Evolutionary conservation across 1,140 invertebrate genomes (phyloP), one percentile per base, ranked within the genome.

Genomic region (Drosophila sulfurigaster): DNA sequence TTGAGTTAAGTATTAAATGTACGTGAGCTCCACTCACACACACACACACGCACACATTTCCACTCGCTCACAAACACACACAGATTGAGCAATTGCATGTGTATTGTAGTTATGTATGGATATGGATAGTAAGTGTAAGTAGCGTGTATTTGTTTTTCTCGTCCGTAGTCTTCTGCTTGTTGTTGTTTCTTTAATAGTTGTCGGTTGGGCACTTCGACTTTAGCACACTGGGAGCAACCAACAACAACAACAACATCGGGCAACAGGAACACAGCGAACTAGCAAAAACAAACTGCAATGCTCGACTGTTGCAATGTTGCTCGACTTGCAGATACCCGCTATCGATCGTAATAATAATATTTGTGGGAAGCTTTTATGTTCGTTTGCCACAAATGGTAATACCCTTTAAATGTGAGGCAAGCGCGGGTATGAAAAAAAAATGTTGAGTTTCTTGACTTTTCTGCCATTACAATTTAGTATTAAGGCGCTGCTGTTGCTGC

Each of bases 381-480:
- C 35, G 35, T 8, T 10, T 38, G 35, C 35, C 35, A 38, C 2
- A 3, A 7, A 8, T 38, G 7, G 35, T 10, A 38, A 38, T 38
- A 38, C 35, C 35, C 35, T 7, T 10, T 38, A 2, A 38, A 8
- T 10, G 35, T 8, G 10, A 10, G 7, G 35, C 35, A 8, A 3
- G 6, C 8, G 35, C 35, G 35, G 35, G 35, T 38, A 38, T 38
- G 20, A 25, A 56, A 25, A 45, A 49, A 59, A 87, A 82, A 80
- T 78, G 80, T 73, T 66, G 85, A 88, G 83, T 88, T 88, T 88
- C 83, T 88, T 88, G 83, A 88, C 83, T 88, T 88, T 88, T 83
- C 86, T 79, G 83, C 68, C 58, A 70, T 59, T 70, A 65, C 62
- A 70, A 75, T 78, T 70, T 75, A 60, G 65, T 78, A 59, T 67